Base-by-base conservation (phyloP, 1,140 invertebrate genomes). In the Dreissena rostriformis region DNA sequence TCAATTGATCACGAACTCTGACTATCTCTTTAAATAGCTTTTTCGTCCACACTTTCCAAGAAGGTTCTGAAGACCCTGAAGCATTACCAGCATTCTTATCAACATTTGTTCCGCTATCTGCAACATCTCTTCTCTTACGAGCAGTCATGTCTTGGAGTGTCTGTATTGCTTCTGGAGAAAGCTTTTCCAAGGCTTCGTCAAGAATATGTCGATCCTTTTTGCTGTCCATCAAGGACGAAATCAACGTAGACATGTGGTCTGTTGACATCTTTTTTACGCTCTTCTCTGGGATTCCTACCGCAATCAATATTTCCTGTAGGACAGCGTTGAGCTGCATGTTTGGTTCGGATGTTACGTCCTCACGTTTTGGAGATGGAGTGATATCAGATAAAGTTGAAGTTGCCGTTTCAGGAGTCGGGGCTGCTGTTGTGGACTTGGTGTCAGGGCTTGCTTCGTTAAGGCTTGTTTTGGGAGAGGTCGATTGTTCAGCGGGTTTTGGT, bases 1-100 rank as follows among this genome's bases (percentile, higher is more conserved):
- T 66, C n/a, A 88, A 55, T 70, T 86, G 85, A 39, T 82, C 65
- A 1, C 57, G 68, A 26, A 81, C 15, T 39, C 39, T 39, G 39
- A 39, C 39, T 5, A 2, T 8, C 8, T 22, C 19, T 49, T 11
- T 39, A 63, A 19, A 26, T 73, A 26, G 10, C 26, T 65, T 11
- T 81, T 49, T 53, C 53, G n/a, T 51, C 39, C 39, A 61, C 22
- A 26, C 24, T 17, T 10, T 63, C 2, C 1, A 72, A 15, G 79
- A 15, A 39, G 39, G 39, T 39, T 39, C 39, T 5, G 39, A 39
- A 6, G 53, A 52, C 12, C 63, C 53, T 17, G 68, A 22, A 61
- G 29, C 26, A 51, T 73, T 61, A 5, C 28, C 49, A 49, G 19
- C 26, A 28, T n/a, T 26, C 39, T 39, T 2, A 39, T 39, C 2